Conservation (phyloP, 2,113 vertebrate species). For the Catharus minimus region DNA sequence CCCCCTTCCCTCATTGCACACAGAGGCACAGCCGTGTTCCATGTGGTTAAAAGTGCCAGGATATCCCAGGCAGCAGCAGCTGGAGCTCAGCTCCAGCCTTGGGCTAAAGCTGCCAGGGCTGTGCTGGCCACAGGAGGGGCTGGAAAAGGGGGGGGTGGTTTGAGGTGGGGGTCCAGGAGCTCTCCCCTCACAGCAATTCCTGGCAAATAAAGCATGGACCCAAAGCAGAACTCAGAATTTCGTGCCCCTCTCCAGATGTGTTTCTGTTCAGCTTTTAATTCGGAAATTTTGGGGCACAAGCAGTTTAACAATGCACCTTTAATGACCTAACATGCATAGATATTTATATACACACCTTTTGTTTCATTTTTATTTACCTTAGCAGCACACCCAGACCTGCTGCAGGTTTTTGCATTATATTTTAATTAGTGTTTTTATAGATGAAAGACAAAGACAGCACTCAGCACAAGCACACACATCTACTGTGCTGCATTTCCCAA, state of each 20-base stretch:
- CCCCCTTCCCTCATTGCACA: neutral
- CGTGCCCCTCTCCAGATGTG: neutral
- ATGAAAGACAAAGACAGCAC: constrained; percentile 43
- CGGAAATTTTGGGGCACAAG: constrained; percentile 8
- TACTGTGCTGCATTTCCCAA: constrained; percentile 29
- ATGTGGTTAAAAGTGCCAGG: neutral
- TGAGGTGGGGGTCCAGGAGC: neutral
- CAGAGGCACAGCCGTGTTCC: neutral
- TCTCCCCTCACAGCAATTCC: neutral
- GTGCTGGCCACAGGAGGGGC: neutral
- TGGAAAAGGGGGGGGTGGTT: neutral
- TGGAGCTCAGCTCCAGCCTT: neutral
- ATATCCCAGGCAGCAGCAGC: neutral
- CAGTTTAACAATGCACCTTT: constrained; percentile 20
- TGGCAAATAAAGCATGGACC: neutral
- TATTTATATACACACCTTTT: neutral
- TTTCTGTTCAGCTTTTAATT: constrained; percentile 45
- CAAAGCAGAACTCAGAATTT: neutral
- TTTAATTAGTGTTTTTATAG: constrained; percentile 57
- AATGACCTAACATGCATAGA: neutral
- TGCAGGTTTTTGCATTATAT: constrained; percentile 36
- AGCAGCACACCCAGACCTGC: constrained; percentile 13
- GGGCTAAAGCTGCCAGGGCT: neutral
- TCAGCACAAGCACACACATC: constrained; percentile 27
- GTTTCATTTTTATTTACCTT: constrained; percentile 47